Evolutionary conservation across 2,888 invertebrate species (phyloP).

Genomic region (Saturnia pavonia): DNA sequence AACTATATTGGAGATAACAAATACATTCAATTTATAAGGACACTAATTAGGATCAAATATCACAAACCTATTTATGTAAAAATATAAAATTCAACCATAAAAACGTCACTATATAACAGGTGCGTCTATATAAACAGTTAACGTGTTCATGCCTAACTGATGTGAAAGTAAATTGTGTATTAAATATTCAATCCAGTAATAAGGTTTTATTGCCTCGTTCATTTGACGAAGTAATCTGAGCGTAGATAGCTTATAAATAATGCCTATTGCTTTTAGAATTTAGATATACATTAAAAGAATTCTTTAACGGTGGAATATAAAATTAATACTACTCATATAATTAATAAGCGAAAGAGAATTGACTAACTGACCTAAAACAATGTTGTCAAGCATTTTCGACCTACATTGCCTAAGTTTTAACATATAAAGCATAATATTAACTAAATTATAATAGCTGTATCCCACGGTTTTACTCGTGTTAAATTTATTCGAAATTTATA

Average conservation of each 20-base stretch:
- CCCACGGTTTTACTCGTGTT: no score
- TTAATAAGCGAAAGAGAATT: no score
- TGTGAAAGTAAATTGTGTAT: slow-evolving; percentile 9
- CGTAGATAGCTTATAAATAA: slow-evolving; percentile 5
- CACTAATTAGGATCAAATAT: neutral
- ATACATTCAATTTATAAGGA: neutral
- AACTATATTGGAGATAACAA: neutral
- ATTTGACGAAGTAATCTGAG: slow-evolving; percentile 11
- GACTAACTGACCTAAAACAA: no score
- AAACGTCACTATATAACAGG: neutral
- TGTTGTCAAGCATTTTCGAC: no score
- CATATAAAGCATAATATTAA: no score
- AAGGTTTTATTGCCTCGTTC: slow-evolving; percentile 12
- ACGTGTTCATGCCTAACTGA: slow-evolving; percentile 4
- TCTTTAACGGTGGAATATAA: neutral
- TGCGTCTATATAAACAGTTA: slow-evolving; percentile 11
- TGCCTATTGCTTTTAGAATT: neutral
- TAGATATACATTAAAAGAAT: neutral
- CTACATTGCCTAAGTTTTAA: no score
- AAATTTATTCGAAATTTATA: no score
- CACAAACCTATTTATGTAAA: neutral
- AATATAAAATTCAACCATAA: neutral
- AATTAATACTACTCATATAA: neutral
- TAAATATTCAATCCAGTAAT: slow-evolving; percentile 2
- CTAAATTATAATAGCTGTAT: no score